Evolutionary conservation across 2,113 vertebrate species (phyloP).

Genomic region (Trichechus manatus): DNA sequence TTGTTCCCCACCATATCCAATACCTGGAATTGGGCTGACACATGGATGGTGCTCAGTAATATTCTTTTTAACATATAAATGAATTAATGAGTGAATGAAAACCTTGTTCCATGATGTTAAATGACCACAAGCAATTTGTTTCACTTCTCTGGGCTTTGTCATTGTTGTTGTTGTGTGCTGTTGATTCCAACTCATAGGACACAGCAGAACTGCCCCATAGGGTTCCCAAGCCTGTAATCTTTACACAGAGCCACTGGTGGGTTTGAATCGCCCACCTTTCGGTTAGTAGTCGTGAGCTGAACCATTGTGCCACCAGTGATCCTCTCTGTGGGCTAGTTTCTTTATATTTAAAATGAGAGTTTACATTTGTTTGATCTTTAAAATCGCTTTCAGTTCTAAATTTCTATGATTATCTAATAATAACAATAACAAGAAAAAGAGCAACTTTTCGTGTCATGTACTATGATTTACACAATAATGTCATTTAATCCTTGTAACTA

Average conservation of each 20-base stretch:
- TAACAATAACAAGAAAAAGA: not conserved
- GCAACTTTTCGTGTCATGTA: not conserved
- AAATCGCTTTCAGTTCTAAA: slow-evolving; percentile 44
- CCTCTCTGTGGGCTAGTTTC: not conserved
- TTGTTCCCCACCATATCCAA: not conserved
- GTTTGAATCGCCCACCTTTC: not conserved
- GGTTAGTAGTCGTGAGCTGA: not conserved
- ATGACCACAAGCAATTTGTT: not conserved
- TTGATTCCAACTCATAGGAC: not conserved
- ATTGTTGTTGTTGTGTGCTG: not conserved
- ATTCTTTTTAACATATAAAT: not conserved
- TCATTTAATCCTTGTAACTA: not conserved
- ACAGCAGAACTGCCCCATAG: not conserved
- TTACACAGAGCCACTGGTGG: not conserved
- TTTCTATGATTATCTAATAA: not conserved
- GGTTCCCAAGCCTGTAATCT: no score
- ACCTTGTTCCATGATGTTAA: not conserved
- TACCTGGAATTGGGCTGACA: not conserved
- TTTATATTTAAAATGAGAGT: slow-evolving; percentile 5
- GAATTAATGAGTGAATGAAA: not conserved
- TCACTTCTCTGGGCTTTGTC: not conserved
- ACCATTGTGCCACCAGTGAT: not conserved
- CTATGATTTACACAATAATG: not conserved
- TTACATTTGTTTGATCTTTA: not conserved
- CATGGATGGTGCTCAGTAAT: not conserved